Percentiles rank a stretch among this genome's conserved stretches.
Evolutionary conservation across 2,113 vertebrate genomes (phyloP).

Genomic region (Archilochus colubris): DNA sequence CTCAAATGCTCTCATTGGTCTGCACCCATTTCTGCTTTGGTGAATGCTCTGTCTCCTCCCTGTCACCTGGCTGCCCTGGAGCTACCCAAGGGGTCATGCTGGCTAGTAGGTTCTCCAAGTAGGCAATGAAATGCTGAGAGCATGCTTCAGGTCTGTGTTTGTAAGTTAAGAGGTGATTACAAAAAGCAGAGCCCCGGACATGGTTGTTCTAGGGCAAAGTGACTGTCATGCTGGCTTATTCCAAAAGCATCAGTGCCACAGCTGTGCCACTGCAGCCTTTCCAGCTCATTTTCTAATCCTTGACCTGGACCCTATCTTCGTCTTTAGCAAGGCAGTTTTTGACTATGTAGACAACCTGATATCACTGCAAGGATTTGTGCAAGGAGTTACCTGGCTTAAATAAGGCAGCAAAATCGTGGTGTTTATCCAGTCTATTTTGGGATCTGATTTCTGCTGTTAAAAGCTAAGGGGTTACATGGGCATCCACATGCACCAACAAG

Average conservation of each 20-base stretch:
- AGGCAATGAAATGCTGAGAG: neutral
- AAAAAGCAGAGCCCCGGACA: neutral
- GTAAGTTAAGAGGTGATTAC: neutral
- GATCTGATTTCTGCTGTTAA: neutral
- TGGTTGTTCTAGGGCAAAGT: neutral
- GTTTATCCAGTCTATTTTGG: neutral
- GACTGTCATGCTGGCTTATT: neutral
- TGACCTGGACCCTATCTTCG: neutral
- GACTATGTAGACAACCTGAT: neutral
- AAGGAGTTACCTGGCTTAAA: neutral
- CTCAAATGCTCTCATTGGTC: accelerated
- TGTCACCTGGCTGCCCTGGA: neutral
- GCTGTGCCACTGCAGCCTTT: neutral
- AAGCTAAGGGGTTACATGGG: neutral
- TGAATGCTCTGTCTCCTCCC: accelerated
- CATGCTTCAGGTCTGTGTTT: neutral
- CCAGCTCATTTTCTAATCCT: neutral
- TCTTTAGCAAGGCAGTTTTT: neutral
- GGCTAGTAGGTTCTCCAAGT: neutral
- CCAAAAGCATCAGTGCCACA: neutral
- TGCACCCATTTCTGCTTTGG: accelerated
- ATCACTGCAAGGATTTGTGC: neutral
- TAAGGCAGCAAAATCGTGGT: neutral
- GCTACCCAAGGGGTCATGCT: neutral
- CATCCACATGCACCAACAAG: neutral